phyloP scores from a whole-genome alignment of 2,113 vertebrate species.

The Pantherophis guttatus region DNA sequence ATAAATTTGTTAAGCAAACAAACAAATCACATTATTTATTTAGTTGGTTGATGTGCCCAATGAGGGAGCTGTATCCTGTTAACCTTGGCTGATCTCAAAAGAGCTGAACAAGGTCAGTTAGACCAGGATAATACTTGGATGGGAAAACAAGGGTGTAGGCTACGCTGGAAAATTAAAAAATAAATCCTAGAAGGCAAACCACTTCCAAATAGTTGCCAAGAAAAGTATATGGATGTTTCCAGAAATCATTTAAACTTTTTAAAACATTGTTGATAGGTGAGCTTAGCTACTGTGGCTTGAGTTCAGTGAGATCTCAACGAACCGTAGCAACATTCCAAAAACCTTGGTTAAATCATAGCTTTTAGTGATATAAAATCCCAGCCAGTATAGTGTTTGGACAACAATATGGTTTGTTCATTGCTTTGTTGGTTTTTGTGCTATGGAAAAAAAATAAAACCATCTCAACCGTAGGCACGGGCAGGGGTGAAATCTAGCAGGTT shows the following conservation, averaged over 20 bases:
- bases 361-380: neutral
- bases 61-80: neutral
- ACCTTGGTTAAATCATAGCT: neutral
- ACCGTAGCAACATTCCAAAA: neutral
- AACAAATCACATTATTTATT: neutral
- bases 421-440: neutral
- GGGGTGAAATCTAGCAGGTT: too few relatives aligned
- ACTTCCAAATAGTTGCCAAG: neutral
- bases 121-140: neutral
- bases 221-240: neutral
- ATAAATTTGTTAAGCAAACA: neutral
- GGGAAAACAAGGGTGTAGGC: neutral
- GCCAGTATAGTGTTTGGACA: neutral
- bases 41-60: neutral
- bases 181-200: neutral
- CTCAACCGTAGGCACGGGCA: neutral
- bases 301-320: neutral
- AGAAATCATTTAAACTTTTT: neutral
- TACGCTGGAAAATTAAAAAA: neutral
- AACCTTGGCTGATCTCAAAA: neutral
- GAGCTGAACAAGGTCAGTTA: neutral
- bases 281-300: neutral
- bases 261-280: neutral
- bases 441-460: neutral
- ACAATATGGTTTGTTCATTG: neutral